Base-by-base conservation (phyloP, 1,140 invertebrate species). In the Dolichoris vasculosae region DNA sequence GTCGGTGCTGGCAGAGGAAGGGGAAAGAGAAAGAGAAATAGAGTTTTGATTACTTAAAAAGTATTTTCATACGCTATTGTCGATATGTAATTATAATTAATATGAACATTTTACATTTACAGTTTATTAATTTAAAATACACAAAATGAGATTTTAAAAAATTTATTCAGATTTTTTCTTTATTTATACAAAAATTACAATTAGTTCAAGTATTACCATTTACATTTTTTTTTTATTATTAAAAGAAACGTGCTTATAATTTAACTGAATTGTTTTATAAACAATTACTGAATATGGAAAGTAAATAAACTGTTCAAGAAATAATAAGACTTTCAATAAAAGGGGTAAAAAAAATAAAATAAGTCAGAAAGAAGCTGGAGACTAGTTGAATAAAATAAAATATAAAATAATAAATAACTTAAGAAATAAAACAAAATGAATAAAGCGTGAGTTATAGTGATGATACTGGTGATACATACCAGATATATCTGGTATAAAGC, bases 321-420 rank as follows among this genome's bases (percentile, higher is more conserved):
- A 3, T 43, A 73, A 73, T 38, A 73, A 73, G 69, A 43, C 26
- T 13, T 40, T 23, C 17, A 73, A 73, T 73, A 73, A 73, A 73
- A 73, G 69, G 32, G 59, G n/a, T 11, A 55, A 35, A 82, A 69
- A 43, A 40, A 48, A 63, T 78, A 76, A 85, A 69, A 59, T 69
- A 86, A 63, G 38, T n/a, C 20, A 59, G 30, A 73, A 75, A 82
- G 48, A 81, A 73, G 46, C 51, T 7, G 35, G 71, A 77, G 38
- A 76, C 76, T 71, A 55, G 77, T 13, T 32, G 55, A 86, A 79
- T 40, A 46, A 82, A 32, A 23, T n/a, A 17, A 64, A 87, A 84
- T 79, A 87, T 55, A 82, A 82, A 85, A 87, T 64, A 35, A 83
- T 43, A 30, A 63, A 51, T 40, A 40, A 73, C n/a, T 59, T 35